Percentiles rank a stretch among this genome's conserved stretches.
These are phyloP conservation scores for Spisula solida DNA, from an alignment of 2,888 invertebrate species.

Conservation along the genomic window DNA sequence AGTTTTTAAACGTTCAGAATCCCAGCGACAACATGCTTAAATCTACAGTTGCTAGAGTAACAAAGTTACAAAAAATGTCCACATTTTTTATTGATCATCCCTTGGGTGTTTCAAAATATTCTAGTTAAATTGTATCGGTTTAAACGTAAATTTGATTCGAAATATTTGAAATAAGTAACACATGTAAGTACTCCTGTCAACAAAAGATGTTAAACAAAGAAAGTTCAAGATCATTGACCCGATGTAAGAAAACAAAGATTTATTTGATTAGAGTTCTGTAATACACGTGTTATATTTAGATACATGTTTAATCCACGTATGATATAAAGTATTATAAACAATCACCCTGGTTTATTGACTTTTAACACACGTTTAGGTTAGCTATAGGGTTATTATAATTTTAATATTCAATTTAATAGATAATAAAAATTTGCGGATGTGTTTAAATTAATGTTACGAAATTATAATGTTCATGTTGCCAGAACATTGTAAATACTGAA, in stretches of 20 bases:
- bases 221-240: conserved; percentile 16
- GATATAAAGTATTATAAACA: background rate
- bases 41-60: too few relatives aligned
- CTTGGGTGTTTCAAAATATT: too few relatives aligned
- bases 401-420: background rate
- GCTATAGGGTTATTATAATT: background rate
- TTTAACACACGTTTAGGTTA: background rate
- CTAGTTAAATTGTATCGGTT: background rate
- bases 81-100: too few relatives aligned
- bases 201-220: conserved; percentile 9
- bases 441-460: too few relatives aligned
- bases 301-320: background rate
- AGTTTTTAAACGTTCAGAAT: too few relatives aligned
- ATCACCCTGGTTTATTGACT: background rate
- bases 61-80: too few relatives aligned
- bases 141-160: background rate
- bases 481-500: too few relatives aligned
- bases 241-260: background rate
- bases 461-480: too few relatives aligned
- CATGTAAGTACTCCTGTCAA: background rate
- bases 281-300: background rate
- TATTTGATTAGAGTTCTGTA: background rate
- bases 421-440: too few relatives aligned
- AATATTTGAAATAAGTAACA: background rate
- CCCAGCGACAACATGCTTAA: too few relatives aligned